Evolutionary conservation across 2,113 vertebrate species (phyloP).

Genomic region (Ceyx margarethae): DNA sequence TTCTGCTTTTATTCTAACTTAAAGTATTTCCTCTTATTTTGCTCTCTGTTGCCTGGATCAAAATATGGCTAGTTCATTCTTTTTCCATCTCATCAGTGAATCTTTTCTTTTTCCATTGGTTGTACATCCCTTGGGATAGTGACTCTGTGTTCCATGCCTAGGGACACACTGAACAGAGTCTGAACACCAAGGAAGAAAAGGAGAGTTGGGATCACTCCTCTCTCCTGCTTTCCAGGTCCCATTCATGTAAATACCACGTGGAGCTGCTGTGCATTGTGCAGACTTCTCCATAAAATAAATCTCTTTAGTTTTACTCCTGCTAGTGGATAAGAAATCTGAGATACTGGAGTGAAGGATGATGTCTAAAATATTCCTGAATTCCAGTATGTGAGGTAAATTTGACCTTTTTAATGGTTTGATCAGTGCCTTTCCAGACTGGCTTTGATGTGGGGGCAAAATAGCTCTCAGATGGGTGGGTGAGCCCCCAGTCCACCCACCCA

Average conservation of each 20-base stretch:
- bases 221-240: background rate
- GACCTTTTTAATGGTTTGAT: background rate
- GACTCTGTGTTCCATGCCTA: background rate
- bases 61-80: background rate
- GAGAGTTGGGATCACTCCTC: background rate
- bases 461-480: background rate
- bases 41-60: background rate
- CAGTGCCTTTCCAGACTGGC: background rate
- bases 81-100: background rate
- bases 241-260: accelerated
- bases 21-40: background rate
- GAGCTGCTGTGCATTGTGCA: background rate
- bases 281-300: background rate
- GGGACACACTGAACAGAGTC: background rate
- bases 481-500: background rate
- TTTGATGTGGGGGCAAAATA: background rate
- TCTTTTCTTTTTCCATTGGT: background rate
- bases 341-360: background rate
- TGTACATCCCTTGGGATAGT: background rate
- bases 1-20: background rate
- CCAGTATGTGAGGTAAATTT: background rate
- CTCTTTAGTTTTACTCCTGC: background rate
- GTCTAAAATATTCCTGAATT: background rate
- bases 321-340: background rate
- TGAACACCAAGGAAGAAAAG: accelerated